Evolutionary conservation across 2,888 invertebrate genomes (phyloP).

Genomic region (Pogonocherus hispidulus): DNA sequence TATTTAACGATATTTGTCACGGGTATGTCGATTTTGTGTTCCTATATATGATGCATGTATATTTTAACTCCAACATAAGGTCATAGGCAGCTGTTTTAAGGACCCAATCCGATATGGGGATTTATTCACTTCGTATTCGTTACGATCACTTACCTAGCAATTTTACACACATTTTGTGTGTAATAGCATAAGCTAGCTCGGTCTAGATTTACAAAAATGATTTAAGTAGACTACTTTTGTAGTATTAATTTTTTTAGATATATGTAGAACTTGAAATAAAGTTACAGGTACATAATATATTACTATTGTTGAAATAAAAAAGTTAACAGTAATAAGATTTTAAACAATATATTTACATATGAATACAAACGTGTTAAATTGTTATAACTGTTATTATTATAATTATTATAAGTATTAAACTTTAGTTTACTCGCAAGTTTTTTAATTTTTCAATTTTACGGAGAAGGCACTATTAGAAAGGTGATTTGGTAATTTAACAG

Average conservation of each 20-base stretch:
- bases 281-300: neutral
- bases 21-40: conserved; percentile 51
- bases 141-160: conserved; percentile 21
- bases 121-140: conserved; percentile 17
- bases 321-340: too few species aligned
- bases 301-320: too few species aligned
- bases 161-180: conserved; percentile 8
- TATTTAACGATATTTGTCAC: conserved; percentile 58
- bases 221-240: neutral
- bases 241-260: too few species aligned
- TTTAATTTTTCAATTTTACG: neutral
- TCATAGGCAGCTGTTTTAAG: conserved; percentile 48
- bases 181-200: neutral
- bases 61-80: conserved; percentile 49
- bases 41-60: conserved; percentile 43
- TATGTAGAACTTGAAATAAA: too few species aligned
- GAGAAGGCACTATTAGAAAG: neutral
- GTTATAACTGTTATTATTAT: neutral
- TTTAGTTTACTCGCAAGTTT: neutral
- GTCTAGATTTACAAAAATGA: neutral
- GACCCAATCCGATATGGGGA: conserved; percentile 53
- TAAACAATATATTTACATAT: too few species aligned
- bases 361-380: too few species aligned
- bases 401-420: neutral
- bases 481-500: neutral